These are phyloP conservation scores for Panurus biarmicus DNA, from an alignment of 2,113 vertebrate genomes.

Conservation along the genomic window DNA sequence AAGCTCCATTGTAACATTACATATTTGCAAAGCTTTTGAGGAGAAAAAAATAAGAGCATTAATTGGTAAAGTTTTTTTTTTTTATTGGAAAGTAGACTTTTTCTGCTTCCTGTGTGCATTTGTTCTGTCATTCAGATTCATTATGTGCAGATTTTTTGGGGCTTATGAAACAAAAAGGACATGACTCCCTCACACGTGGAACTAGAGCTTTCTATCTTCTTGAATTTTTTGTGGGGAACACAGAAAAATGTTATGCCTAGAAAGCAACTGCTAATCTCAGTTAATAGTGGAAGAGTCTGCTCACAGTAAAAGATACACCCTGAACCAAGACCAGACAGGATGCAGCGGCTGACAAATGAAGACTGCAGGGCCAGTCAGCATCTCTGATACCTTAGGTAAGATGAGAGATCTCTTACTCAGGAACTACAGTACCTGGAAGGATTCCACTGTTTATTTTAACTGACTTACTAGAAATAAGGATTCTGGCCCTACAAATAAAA, in stretches of 20 bases:
- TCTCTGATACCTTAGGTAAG: background rate
- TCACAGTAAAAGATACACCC: background rate
- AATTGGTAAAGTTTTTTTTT: background rate
- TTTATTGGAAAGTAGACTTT: background rate
- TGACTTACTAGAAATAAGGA: background rate
- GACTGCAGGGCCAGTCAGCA: background rate
- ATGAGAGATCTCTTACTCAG: background rate
- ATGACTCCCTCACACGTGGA: background rate
- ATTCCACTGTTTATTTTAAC: conserved; percentile 1
- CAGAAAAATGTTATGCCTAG: background rate
- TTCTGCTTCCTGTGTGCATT: background rate
- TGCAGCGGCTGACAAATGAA: background rate
- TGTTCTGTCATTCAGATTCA: background rate
- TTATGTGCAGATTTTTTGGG: background rate
- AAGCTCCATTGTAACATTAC: background rate
- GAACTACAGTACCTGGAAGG: background rate
- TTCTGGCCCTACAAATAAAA: background rate
- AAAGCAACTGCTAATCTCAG: background rate
- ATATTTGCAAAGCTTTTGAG: background rate
- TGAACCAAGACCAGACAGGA: background rate
- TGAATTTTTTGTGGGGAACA: background rate
- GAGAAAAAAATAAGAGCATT: background rate
- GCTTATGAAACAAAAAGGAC: background rate
- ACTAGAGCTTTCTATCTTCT: background rate
- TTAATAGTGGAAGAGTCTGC: background rate